These are phyloP conservation scores for Napeogenes sylphis DNA, from an alignment of 2,888 invertebrate species.

Conservation along the genomic window DNA sequence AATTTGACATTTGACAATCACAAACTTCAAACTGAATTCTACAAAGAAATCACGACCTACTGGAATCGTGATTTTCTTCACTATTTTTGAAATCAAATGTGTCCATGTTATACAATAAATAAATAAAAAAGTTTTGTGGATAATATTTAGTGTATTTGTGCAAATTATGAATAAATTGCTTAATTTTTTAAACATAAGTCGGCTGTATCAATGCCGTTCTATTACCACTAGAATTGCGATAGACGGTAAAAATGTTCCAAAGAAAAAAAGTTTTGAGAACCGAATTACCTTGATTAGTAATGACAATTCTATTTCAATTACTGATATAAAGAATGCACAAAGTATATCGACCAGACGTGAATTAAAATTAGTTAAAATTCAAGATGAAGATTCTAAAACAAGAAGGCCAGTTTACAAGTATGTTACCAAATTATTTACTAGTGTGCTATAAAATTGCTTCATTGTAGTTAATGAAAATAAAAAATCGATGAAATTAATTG, in stretches of 20 bases:
- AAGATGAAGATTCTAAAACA: constrained; percentile 82
- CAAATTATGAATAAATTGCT: constrained; percentile 53
- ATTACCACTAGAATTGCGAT: constrained; percentile 53
- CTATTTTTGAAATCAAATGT: too few relatives aligned
- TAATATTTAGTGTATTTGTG: neutral
- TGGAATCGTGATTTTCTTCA: too few relatives aligned
- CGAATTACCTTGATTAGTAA: constrained; percentile 82
- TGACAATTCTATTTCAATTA: constrained; percentile 77
- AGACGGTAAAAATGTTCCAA: constrained; percentile 68
- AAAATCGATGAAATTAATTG: too few relatives aligned
- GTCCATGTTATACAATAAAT: too few relatives aligned
- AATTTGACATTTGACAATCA: too few relatives aligned
- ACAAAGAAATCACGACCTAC: too few relatives aligned
- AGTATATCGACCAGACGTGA: constrained; percentile 82
- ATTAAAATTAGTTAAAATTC: constrained; percentile 82
- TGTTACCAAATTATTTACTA: constrained; percentile 31
- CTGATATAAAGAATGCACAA: constrained; percentile 82
- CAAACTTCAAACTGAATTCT: too few relatives aligned
- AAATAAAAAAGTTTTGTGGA: too few relatives aligned
- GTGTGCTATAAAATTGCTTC: too few relatives aligned
- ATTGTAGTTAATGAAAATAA: too few relatives aligned
- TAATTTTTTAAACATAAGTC: constrained; percentile 40
- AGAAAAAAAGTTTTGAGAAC: constrained; percentile 54
- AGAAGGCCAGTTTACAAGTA: constrained; percentile 83
- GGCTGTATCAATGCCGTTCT: constrained; percentile 46